Percentiles rank a stretch among this genome's conserved stretches.
These are phyloP conservation scores for Nyctalus aviator DNA, from an alignment of 2,797 vertebrate species.

Conservation along the genomic window DNA sequence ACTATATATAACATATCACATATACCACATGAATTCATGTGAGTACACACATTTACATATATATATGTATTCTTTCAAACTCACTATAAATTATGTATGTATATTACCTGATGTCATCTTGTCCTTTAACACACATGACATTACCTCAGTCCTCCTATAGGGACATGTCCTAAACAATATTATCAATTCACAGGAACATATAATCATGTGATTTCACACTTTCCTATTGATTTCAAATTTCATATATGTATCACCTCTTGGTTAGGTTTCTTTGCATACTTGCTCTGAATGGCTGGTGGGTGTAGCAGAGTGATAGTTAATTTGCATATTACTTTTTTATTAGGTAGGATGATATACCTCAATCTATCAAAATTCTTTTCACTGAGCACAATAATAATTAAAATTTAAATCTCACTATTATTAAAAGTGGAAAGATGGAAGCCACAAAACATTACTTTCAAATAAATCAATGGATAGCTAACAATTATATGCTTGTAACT, in stretches of 20 bases:
- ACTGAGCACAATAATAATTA: constrained; percentile 6
- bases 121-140: neutral
- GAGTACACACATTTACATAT: neutral
- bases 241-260: neutral
- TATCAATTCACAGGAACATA: neutral
- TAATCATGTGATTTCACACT: neutral
- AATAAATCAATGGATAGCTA: neutral
- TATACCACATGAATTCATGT: neutral
- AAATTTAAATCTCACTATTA: constrained; percentile 40
- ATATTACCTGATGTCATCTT: neutral
- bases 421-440: constrained; percentile 40
- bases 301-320: too few relatives aligned
- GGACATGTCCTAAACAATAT: neutral
- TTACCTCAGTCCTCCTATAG: neutral
- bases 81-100: neutral
- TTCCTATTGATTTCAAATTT: neutral
- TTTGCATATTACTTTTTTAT: too few relatives aligned
- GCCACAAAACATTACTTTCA: constrained; percentile 45
- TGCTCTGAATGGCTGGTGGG: too few relatives aligned
- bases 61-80: neutral
- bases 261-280: too few relatives aligned
- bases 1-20: neutral
- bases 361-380: constrained; percentile 37
- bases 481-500: constrained; percentile 12
- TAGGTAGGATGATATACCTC: neutral